These are phyloP conservation scores for Limnephilus marmoratus DNA, from an alignment of 2,888 invertebrate genomes.

Conservation along the genomic window DNA sequence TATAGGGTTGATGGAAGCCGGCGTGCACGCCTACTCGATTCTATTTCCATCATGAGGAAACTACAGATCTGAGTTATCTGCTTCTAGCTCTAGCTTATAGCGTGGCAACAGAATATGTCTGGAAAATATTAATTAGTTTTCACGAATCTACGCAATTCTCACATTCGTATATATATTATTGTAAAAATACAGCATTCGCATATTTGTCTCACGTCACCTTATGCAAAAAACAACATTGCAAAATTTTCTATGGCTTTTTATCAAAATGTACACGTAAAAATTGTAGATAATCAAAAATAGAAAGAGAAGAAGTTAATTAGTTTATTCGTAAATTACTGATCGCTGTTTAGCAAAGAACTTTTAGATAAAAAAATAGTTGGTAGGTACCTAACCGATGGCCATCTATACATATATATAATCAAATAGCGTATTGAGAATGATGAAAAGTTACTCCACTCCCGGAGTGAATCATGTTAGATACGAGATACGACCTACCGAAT, in stretches of 20 bases:
- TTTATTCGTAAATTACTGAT: background rate
- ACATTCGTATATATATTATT: background rate
- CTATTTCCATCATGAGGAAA: constrained; percentile 57
- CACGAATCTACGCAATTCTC: background rate
- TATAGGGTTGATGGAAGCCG: constrained; percentile 55
- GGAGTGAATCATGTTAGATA: background rate
- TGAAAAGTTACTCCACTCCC: background rate
- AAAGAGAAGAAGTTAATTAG: background rate
- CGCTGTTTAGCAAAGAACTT: background rate
- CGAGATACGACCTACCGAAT: background rate
- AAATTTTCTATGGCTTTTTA: background rate
- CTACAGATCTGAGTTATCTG: constrained; percentile 31
- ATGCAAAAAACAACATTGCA: background rate
- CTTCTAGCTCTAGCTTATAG: constrained; percentile 19
- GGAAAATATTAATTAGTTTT: background rate
- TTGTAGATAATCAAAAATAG: background rate
- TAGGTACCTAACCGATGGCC: background rate
- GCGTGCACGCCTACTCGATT: constrained; percentile 60
- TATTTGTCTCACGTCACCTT: background rate
- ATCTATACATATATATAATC: background rate
- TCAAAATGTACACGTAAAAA: background rate
- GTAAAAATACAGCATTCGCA: background rate
- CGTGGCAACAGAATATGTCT: constrained; percentile 28
- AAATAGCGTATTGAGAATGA: background rate
- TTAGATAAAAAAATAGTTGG: background rate